Conservation (phyloP, 2,888 invertebrate genomes). For the Coremacera marginata region DNA sequence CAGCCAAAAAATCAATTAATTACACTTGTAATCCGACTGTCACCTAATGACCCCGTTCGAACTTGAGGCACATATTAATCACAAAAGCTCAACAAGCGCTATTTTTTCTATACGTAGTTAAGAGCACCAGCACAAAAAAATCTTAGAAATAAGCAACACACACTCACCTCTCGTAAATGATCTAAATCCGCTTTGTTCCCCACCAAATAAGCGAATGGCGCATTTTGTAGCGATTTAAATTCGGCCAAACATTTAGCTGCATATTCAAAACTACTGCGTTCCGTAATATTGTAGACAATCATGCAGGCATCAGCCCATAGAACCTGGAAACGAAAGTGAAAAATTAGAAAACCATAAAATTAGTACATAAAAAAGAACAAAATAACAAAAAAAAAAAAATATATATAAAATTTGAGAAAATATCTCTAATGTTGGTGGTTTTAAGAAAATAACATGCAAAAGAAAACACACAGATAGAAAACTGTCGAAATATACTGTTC, state of each 20-base stretch:
- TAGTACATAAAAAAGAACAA: background rate
- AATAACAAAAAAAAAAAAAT: background rate
- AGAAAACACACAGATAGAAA: background rate
- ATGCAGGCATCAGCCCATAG: slow-evolving; percentile 85
- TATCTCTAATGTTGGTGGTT: background rate
- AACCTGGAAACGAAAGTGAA: slow-evolving; percentile 65
- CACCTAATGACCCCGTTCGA: slow-evolving; percentile 19
- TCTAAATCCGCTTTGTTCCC: slow-evolving; percentile 86
- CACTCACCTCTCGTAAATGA: slow-evolving; percentile 79
- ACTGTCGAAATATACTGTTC: no score
- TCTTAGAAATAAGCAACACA: background rate
- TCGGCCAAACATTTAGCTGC: slow-evolving; percentile 76
- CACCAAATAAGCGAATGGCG: slow-evolving; percentile 74
- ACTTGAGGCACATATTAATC: background rate
- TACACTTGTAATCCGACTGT: slow-evolving; percentile 9
- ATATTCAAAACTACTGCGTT: slow-evolving; percentile 78
- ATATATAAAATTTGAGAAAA: background rate
- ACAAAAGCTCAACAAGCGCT: background rate
- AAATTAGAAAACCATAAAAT: slow-evolving; percentile 10
- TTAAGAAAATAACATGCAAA: background rate
- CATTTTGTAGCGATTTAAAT: slow-evolving; percentile 72
- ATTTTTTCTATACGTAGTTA: no score
- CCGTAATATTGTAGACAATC: slow-evolving; percentile 83
- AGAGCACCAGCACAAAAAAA: background rate
- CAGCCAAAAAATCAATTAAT: slow-evolving; percentile 21